phyloP scores from a whole-genome alignment of 2,797 vertebrate genomes.

The Dermochelys coriacea region DNA sequence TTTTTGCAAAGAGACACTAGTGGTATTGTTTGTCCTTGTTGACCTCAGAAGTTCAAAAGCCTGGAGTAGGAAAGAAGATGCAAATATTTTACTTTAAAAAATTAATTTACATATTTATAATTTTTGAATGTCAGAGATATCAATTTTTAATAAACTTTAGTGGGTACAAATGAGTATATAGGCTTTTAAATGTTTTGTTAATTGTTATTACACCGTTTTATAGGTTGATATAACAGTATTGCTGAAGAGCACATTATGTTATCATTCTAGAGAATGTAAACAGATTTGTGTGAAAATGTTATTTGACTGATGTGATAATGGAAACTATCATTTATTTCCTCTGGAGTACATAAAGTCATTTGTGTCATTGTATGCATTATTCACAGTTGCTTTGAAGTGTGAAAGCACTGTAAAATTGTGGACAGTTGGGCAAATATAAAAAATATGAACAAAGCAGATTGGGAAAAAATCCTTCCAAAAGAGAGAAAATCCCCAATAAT shows the following conservation, averaged over 20 bases:
- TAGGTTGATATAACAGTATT: constrained; percentile 79
- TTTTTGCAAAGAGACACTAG: constrained; percentile 94
- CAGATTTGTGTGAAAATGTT: constrained; percentile 83
- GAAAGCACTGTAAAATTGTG: constrained; percentile 73
- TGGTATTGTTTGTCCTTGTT: constrained; percentile 99
- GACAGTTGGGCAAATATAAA: constrained; percentile 68
- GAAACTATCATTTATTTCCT: constrained; percentile 84
- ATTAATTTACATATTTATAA: constrained; percentile 88
- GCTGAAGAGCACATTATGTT: constrained; percentile 80
- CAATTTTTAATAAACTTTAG: constrained; percentile 82
- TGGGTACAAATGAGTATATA: constrained; percentile 73
- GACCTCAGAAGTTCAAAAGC: constrained; percentile 98
- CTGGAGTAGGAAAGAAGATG: constrained; percentile 90
- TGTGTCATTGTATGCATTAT: constrained; percentile 79
- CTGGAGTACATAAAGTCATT: constrained; percentile 80
- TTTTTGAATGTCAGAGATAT: constrained; percentile 84
- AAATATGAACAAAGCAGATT: constrained; percentile 63
- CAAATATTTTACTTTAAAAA: constrained; percentile 91
- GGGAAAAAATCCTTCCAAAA: constrained; percentile 36
- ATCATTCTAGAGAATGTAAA: constrained; percentile 82
- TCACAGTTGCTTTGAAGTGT: constrained; percentile 77
- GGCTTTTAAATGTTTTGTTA: constrained; percentile 80
- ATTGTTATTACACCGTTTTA: constrained; percentile 77
- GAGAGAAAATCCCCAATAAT: constrained; percentile 8
- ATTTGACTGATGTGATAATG: constrained; percentile 84